These are phyloP conservation scores for Chironomus tentans DNA, from an alignment of 2,888 invertebrate species.

Conservation along the genomic window DNA sequence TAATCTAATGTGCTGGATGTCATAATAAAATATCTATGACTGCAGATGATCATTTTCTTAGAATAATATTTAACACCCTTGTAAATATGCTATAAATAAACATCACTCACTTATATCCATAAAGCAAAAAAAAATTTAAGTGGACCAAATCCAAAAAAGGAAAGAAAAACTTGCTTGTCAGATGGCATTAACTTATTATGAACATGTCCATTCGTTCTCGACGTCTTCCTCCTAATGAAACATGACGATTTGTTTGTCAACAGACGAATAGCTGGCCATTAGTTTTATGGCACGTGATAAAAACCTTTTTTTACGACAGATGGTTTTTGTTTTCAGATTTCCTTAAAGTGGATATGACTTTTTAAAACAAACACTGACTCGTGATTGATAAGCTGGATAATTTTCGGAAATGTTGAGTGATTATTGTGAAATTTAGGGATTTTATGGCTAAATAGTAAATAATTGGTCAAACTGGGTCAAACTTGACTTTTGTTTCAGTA, in stretches of 20 bases:
- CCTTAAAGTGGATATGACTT: no score
- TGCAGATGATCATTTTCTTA: neutral
- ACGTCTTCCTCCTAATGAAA: neutral
- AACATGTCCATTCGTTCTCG: neutral
- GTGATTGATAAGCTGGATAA: no score
- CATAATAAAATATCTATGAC: neutral
- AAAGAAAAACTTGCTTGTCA: neutral
- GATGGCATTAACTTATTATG: neutral
- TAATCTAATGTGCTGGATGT: neutral
- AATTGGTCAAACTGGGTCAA: no score
- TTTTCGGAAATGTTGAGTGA: no score
- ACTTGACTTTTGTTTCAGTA: no score
- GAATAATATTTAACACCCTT: neutral
- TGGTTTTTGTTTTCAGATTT: neutral
- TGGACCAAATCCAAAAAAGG: neutral
- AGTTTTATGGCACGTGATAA: constrained; percentile 9
- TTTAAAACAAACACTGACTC: no score
- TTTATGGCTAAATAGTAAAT: no score
- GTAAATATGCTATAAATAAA: neutral
- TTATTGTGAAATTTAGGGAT: no score
- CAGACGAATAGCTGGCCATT: neutral
- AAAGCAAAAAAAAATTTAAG: neutral
- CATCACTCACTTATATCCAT: no score
- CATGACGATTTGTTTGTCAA: constrained; percentile 7
- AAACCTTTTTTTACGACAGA: neutral